A percentile compares a stretch with the other conserved stretches of the same genome.
Conservation (phyloP, 2,113 vertebrate species). For the Pseudorasbora parva region DNA sequence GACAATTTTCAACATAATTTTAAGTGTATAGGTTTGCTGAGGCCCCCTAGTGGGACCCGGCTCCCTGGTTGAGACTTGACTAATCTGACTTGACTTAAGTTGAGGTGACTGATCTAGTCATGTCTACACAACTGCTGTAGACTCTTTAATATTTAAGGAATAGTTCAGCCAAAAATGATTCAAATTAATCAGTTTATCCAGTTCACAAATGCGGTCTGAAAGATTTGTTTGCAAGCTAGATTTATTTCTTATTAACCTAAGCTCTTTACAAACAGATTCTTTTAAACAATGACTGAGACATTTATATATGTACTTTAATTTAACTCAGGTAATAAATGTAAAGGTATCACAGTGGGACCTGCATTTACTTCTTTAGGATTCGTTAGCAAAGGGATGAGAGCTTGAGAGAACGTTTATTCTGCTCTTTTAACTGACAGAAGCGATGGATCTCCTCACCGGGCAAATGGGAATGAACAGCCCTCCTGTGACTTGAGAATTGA, state of each 20-base stretch:
- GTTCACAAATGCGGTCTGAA: not conserved
- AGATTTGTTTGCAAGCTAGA: not conserved
- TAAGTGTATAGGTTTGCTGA: too few species aligned
- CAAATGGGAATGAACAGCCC: slow-evolving; percentile 53
- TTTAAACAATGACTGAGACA: slow-evolving; percentile 27
- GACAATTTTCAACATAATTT: too few species aligned
- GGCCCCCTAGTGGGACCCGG: too few species aligned
- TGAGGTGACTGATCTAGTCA: too few species aligned
- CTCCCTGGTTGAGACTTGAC: too few species aligned
- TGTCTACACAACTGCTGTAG: too few species aligned
- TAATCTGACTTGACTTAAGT: too few species aligned
- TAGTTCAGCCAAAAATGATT: too few species aligned
- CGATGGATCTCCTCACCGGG: slow-evolving; percentile 52
- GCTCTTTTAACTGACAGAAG: slow-evolving; percentile 39
- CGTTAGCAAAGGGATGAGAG: slow-evolving; percentile 38
- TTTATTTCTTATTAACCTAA: slow-evolving; percentile 25
- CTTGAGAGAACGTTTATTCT: slow-evolving; percentile 53
- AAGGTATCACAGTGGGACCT: slow-evolving; percentile 30
- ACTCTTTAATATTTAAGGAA: too few species aligned
- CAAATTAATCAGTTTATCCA: not conserved
- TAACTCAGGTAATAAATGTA: slow-evolving; percentile 43
- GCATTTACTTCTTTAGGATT: slow-evolving; percentile 46
- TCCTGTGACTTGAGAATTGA: slow-evolving; percentile 58
- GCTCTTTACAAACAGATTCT: slow-evolving; percentile 11
- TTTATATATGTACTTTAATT: slow-evolving; percentile 5